Conservation (phyloP, 1,140 invertebrate species). For the Drosophila virilis region DNA sequence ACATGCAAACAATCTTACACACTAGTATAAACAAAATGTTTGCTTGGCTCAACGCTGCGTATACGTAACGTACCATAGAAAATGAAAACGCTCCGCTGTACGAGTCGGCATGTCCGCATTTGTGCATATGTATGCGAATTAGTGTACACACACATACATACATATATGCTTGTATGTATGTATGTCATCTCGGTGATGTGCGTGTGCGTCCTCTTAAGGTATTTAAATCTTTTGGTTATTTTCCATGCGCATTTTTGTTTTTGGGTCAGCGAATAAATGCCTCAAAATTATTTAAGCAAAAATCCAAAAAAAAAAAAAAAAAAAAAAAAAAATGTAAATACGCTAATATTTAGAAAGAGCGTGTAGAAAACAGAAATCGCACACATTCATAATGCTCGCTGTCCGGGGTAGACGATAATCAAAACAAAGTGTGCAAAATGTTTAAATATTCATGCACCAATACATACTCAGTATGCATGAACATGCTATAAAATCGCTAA, state of each 20-base stretch:
- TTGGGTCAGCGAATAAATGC: slow-evolving; percentile 54
- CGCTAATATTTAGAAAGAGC: slow-evolving; percentile 72
- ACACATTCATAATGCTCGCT: slow-evolving; percentile 20
- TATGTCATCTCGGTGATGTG: slow-evolving; percentile 11
- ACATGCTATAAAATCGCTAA: slow-evolving; percentile 34
- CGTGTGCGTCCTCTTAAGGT: slow-evolving; percentile 37
- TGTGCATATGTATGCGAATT: too few species aligned
- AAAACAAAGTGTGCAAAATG: slow-evolving; percentile 77
- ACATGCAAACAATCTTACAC: background rate
- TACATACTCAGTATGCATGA: slow-evolving; percentile 40
- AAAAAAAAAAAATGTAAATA: slow-evolving; percentile 21
- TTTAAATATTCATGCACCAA: slow-evolving; percentile 60
- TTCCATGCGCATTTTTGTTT: slow-evolving; percentile 46
- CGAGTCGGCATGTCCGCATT: background rate
- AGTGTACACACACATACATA: background rate
- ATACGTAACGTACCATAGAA: slow-evolving; percentile 65
- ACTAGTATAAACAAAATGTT: slow-evolving; percentile 40
- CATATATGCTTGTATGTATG: slow-evolving; percentile 3
- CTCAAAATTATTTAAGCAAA: slow-evolving; percentile 51
- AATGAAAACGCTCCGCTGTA: slow-evolving; percentile 23
- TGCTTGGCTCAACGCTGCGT: slow-evolving; percentile 71
- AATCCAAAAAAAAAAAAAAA: slow-evolving; percentile 28
- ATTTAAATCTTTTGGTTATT: slow-evolving; percentile 65
- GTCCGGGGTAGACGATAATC: slow-evolving; percentile 46
- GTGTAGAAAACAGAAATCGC: slow-evolving; percentile 60